phyloP scores from a whole-genome alignment of 1,140 invertebrate species.

The Drosophila sucinea region DNA sequence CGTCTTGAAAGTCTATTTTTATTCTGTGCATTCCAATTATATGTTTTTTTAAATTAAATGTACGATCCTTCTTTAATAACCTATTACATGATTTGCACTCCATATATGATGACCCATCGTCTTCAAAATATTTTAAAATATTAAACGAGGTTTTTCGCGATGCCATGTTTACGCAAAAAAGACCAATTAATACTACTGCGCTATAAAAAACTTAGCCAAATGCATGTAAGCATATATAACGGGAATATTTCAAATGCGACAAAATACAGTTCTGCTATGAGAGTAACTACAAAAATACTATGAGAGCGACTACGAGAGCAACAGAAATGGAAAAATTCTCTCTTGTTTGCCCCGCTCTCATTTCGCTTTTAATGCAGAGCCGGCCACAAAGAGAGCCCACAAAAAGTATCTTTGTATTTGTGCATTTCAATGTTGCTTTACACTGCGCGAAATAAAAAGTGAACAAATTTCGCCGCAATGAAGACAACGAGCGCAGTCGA shows the following conservation, averaged over 20 bases:
- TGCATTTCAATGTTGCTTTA: too few species aligned
- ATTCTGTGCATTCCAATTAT: not conserved
- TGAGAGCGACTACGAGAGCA: too few species aligned
- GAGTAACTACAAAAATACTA: too few species aligned
- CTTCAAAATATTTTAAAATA: not conserved
- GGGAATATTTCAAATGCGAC: not conserved
- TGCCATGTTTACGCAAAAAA: not conserved
- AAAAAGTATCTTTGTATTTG: too few species aligned
- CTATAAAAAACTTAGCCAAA: not conserved
- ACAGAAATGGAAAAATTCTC: too few species aligned
- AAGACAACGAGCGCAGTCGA: too few species aligned
- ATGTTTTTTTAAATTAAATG: not conserved
- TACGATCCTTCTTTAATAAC: not conserved
- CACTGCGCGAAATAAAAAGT: too few species aligned
- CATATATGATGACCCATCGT: not conserved
- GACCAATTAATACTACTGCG: conserved; percentile 3
- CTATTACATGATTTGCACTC: not conserved
- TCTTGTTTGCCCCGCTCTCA: not conserved
- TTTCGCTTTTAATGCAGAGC: too few species aligned
- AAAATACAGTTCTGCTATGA: too few species aligned
- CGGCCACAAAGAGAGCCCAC: too few species aligned
- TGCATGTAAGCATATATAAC: not conserved
- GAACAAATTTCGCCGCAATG: too few species aligned
- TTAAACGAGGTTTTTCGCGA: not conserved
- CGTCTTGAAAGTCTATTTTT: not conserved